Evolutionary conservation across 2,113 vertebrate genomes (phyloP), one percentile per base, ranked within the genome.

Genomic region (Sorex fumeus): DNA sequence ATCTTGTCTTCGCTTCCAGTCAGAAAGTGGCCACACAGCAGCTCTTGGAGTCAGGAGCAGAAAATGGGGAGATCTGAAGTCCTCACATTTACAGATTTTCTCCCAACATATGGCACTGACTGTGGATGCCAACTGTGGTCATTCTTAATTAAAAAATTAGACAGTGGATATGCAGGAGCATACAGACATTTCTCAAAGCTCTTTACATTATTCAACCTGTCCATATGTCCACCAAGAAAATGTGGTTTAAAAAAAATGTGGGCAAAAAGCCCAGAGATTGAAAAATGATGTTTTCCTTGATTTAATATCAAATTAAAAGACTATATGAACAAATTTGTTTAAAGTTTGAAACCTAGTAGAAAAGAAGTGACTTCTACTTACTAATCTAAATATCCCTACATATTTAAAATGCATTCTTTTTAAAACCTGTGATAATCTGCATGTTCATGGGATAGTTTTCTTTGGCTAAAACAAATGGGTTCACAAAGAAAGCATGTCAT

Each of bases 61-160:
- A 93, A 93, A 87, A 93, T 40, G 91, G 53, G 91, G 81, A 88
- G 53, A 91, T 66, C 53, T 62, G 87, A 84, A 93, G 66, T 86
- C 75, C 89, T 62, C 94, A 70, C 91, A 94, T 88, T 93, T 84
- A 67, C 71, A 91, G 80, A 74, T 43, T 75, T 27, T 91, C 53
- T 94, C 34, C 32, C 75, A 95, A 75, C 94, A 96, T 92, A 96
- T 91, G 92, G 90, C 66, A 71, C 30, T 11, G 36, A 79, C 83
- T n/a, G 66, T 28, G 64, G 57, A 90, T 84, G 90, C 83, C 95
- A 95, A 34, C 40, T 40, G 7, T 21, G 93, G 89, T 92, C 95
- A 87, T 28, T 87, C 89, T 91, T 91, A 94, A 94, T 94, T 96
- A 76, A 93, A 96, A 93, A 82, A 89, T 85, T 93, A 84, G 71